Base-by-base conservation (phyloP, 2,797 vertebrate species). In the Merluccius polli region DNA sequence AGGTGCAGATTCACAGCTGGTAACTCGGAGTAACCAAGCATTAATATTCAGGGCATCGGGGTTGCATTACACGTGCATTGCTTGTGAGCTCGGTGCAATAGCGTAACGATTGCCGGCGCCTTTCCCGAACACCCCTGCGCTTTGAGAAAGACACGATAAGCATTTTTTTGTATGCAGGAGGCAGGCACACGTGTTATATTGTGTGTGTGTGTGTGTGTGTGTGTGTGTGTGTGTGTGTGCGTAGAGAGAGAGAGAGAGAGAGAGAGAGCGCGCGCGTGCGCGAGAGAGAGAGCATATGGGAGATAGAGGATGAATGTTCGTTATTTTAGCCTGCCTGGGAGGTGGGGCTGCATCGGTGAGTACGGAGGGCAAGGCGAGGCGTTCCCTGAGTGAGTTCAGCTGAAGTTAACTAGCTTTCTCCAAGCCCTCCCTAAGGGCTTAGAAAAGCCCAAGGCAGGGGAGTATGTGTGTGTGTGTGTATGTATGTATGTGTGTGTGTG, bases 381-480 rank as follows among this genome's bases (percentile, higher is more conserved):
- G 71, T 76, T 88, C 90, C 88, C 86, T 71, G 4, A 77, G 89
- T 36, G 87, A 87, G 89, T 92, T 92, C 82, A 91, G 79, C 31
- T 48, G 30, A 72, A 91, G 87, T 90, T 91, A 90, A 89, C 83
- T 70, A 81, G 77, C 82, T 73, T 80, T 41, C 73, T 78, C 71
- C 29, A 11, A 21, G 73, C 69, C 44, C 63, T 73, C 76, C 81
- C 81, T 11, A 27, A 75, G 81, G 80, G 74, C 73, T 74, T 81
- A 31, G 63, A 78, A 71, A 21, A 32, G 71, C 86, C 81, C 2
- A 35, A 78, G 84, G 87, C 78, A 72, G 48, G 52, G 80, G 81
- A 18, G 75, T 71, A 74, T 33, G 75, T 77, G 71, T 77, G 36
- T 59, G 70, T 41, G 24, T 52, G 36, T 68, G 24, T 71, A 33